Evolutionary conservation across 2,113 vertebrate genomes (phyloP).

Genomic region (Perognathus longimembris): DNA sequence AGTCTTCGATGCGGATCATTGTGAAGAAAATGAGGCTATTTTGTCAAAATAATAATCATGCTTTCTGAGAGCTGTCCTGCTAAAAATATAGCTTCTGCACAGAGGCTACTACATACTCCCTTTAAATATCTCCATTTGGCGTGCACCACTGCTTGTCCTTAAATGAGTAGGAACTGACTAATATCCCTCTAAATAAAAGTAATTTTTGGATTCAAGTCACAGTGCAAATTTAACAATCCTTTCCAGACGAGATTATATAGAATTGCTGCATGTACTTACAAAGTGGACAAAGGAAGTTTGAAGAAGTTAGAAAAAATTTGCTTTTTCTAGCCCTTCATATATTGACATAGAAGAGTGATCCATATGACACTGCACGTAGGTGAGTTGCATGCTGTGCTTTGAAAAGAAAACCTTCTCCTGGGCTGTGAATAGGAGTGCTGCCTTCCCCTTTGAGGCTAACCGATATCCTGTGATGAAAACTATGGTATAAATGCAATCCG

Average conservation of each 20-base stretch:
- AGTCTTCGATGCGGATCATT: constrained; percentile 66
- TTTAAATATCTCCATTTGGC: constrained; percentile 67
- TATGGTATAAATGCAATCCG: not conserved
- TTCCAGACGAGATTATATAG: not conserved
- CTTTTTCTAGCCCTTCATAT: constrained; percentile 34
- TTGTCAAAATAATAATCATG: constrained; percentile 77
- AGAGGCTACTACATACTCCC: constrained; percentile 8
- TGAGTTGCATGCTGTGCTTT: constrained; percentile 60
- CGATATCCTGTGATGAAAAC: constrained; percentile 51
- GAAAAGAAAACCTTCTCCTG: constrained; percentile 61
- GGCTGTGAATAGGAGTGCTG: constrained; percentile 19
- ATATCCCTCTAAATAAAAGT: constrained; percentile 71
- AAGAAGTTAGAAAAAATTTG: constrained; percentile 53
- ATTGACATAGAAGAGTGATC: constrained; percentile 64
- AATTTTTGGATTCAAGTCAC: constrained; percentile 61
- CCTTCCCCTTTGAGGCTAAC: constrained; percentile 55
- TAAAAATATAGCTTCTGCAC: constrained; percentile 75
- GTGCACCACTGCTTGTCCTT: constrained; percentile 54
- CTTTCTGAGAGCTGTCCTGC: constrained; percentile 65
- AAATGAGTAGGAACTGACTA: constrained; percentile 70
- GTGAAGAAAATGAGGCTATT: constrained; percentile 74
- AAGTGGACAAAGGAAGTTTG: not conserved
- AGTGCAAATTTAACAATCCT: constrained; percentile 40
- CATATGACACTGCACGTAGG: constrained; percentile 50
- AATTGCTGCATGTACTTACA: constrained; percentile 42